Evolutionary conservation across 1,140 invertebrate genomes (phyloP).

Genomic region (Pseudomyrmex sp.): DNA sequence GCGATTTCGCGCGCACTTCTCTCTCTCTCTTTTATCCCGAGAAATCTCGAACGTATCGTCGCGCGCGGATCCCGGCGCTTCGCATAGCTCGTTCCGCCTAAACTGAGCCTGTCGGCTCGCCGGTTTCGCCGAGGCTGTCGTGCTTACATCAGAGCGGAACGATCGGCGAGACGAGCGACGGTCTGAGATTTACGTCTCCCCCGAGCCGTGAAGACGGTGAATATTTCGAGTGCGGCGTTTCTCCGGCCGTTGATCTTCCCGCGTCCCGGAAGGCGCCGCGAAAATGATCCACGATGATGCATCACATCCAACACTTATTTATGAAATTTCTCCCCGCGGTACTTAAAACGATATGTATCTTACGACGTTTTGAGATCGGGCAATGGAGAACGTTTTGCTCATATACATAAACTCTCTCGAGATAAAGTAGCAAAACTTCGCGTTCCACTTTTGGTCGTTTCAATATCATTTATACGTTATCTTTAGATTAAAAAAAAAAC

Average conservation of each 20-base stretch:
- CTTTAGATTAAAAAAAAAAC: not conserved
- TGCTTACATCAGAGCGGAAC: conserved; percentile 29
- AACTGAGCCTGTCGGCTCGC: conserved; percentile 25
- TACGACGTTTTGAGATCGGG: not conserved
- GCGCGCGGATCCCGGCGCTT: conserved; percentile 20
- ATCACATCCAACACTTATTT: not conserved
- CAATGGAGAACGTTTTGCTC: not conserved
- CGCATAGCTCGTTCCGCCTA: conserved; percentile 54
- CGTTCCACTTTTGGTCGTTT: not conserved
- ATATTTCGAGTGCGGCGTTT: conserved; percentile 64
- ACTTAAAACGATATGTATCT: not conserved
- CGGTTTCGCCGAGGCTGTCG: conserved; percentile 51
- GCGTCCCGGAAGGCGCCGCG: not conserved
- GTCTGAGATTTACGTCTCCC: conserved; percentile 39
- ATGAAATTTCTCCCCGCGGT: not conserved
- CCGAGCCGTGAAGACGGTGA: conserved; percentile 52
- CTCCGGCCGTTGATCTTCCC: conserved; percentile 49
- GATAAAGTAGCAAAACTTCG: not conserved
- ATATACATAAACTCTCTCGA: not conserved
- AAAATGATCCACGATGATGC: not conserved
- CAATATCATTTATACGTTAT: not conserved
- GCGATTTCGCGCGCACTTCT: not conserved
- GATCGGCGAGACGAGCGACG: conserved; percentile 41
- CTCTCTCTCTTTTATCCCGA: conserved; percentile 6
- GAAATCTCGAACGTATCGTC: conserved; percentile 28